Base-by-base conservation (phyloP, 2,888 invertebrate genomes). In the Oligia latruncula region DNA sequence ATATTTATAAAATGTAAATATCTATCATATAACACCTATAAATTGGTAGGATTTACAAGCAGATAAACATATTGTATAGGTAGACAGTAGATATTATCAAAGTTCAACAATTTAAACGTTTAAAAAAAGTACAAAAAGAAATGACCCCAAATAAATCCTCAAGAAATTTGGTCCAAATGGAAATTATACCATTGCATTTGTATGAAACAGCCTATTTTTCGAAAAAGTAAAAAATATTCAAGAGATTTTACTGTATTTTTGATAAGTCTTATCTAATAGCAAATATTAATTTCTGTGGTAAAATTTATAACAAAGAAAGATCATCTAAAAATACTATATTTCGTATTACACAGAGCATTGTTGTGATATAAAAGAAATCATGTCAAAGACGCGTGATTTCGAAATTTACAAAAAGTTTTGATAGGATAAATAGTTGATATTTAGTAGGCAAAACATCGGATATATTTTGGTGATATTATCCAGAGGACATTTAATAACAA, bases 261-360 rank as follows among this genome's bases (percentile, higher is more conserved):
- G 82, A 80, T 93, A 95, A 95, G 94, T 94, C 94, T 95, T 94
- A 94, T 91, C 90, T 93, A 93, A 91, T 92, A 94, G 93, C 93
- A 92, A 93, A 92, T 92, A 92, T 92, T 89, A 91, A 91, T 91
- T 92, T 92, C 89, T 90, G 94, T 93, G 92, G 93, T 95, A 95
- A 92, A 93, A 91, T 92, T 92, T 92, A 86, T 93, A 95, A 95
- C 93, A 96, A 96, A 96, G 93, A 96, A 96, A 95, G 95, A 93
- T 96, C 93, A 92, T 96, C 96, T 96, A 96, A 96, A 96, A 96
- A 96, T 96, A 96, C 94, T 93, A 93, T 95, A 95, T 93, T 90
- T 89, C 84, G 89, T 87, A 92, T 90, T 91, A 88, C 90, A 90
- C 92, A 92, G 91, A 86, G 89, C 88, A 81, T 84, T 91, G 91